Evolutionary conservation across 2,113 vertebrate genomes (phyloP), one percentile per base, ranked within the genome.

Genomic region (Lynx canadensis): DNA sequence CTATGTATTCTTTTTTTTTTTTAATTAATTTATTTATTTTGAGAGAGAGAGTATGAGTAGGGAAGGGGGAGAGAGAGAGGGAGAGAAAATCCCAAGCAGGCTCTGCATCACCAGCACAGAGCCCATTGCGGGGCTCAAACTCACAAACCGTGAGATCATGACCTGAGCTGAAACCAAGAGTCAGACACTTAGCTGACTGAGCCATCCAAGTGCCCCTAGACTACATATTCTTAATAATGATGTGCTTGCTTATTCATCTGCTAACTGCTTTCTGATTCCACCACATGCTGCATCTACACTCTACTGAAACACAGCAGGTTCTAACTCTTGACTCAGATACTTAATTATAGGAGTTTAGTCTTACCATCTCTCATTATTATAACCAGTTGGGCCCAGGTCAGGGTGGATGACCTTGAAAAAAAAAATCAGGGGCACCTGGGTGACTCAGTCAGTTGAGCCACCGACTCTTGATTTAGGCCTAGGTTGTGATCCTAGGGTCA

Each of bases 331-430:
- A 74, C 45, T 93, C 79, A 7, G 60, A 55, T 87, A 36, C 0
- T 76, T 86, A 60, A 27, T 63, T 50, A 15, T 0, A 31, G 81
- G 5, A 85, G 38, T 91, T 97, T 78, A 65, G 73, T 91, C 41
- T 57, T 48, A 41, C 21, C 71, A 29, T 91, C 73, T 79, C 16
- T 85, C 76, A 60, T 55, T 88, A 29, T 96, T 86, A 74, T 97
- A 94, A 48, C 71, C 69, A 76, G 33, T 82, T 92, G 69, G 89
- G 71, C 87, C 88, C 69, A 41, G 18, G 33, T 66, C 3, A n/a
- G 16, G 89, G 60, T 96, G 45, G 68, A 18, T 85, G 0, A 4
- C 23, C 86, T 52, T 14, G 25, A 4, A 31, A 48, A 83, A 57
- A 74, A 45, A 73, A 21, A 23, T 45, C 73, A 74, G 25, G 73